Base-by-base conservation (phyloP, 2,888 invertebrate genomes). In the Caenorhabditis plicata region DNA sequence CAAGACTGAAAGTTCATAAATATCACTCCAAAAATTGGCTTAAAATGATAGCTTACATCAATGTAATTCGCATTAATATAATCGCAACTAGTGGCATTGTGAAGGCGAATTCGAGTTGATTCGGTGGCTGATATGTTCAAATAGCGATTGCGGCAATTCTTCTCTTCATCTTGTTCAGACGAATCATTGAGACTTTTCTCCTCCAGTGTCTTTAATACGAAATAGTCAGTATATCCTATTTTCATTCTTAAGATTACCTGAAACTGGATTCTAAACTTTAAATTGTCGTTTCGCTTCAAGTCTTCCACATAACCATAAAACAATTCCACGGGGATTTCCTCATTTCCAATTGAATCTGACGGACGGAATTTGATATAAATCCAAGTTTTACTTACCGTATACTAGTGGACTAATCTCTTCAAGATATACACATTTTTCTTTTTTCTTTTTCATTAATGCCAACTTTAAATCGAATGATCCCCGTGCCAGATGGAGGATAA, bases 231-330 rank as follows among this genome's bases (percentile, higher is more conserved):
- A n/a, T n/a, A n/a, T n/a, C n/a, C n/a, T n/a, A n/a, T n/a, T n/a
- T n/a, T n/a, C n/a, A n/a, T n/a, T n/a, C n/a, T n/a, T n/a, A n/a
- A n/a, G 26, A 25, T 20, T 11, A 75, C 73, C 62, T 78, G 71
- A 45, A 78, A 78, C 41, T 77, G 75, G 5, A 49, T 42, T 17
- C 64, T 62, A 57, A 72, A 77, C 31, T 75, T 73, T 9, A 40
- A 45, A 27, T 71, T 65, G 42, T 73, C 62, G 35, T 78, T 73
- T 35, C 66, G 43, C 29, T 58, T 55, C 46, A 78, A 44, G 48
- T 79, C 73, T 31, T 73, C 67, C 41, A 69, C 77, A 53, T 76
- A 73, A 31, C 74, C 70, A 33, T 78, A 78, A 63, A 80, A 78
- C 8, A 73, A 55, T 42, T 69, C 71, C 3, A 77, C 72, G 5